These are phyloP conservation scores for Spea hammondii DNA, from an alignment of 2,797 vertebrate species.

Conservation along the genomic window DNA sequence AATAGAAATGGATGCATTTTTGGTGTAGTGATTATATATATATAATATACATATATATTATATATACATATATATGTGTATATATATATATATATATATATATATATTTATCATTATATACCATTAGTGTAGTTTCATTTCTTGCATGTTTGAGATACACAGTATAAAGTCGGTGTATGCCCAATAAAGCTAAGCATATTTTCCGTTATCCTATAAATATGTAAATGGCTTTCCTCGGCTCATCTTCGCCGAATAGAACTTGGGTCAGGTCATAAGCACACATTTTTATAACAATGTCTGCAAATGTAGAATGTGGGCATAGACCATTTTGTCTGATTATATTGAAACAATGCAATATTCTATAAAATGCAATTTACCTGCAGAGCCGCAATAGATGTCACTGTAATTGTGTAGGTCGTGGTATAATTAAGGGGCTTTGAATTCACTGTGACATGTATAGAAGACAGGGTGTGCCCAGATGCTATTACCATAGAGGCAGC, in stretches of 20 bases:
- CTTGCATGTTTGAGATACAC: conserved; percentile 37
- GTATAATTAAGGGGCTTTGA: background rate
- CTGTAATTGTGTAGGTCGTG: background rate
- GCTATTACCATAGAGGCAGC: no score
- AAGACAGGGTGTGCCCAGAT: no score
- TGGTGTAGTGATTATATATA: no score
- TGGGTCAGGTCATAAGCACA: conserved; percentile 38
- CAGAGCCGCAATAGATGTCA: background rate
- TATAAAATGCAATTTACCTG: background rate
- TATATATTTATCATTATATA: no score
- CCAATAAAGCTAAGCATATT: conserved; percentile 48
- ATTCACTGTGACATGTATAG: no score
- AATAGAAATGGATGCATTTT: no score
- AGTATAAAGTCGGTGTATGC: conserved; percentile 42
- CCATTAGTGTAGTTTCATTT: background rate
- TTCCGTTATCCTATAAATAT: conserved; percentile 49
- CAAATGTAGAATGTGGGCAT: conserved; percentile 9
- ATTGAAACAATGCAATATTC: conserved; percentile 19
- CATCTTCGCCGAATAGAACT: conserved; percentile 40
- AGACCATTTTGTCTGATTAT: conserved; percentile 12
- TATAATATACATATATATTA: no score
- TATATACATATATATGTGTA: no score
- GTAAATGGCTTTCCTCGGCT: conserved; percentile 39
- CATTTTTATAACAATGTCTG: conserved; percentile 30
- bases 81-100: no score